These are phyloP conservation scores for Xanthostigma xanthostigma DNA, from an alignment of 2,888 invertebrate species.

Conservation along the genomic window DNA sequence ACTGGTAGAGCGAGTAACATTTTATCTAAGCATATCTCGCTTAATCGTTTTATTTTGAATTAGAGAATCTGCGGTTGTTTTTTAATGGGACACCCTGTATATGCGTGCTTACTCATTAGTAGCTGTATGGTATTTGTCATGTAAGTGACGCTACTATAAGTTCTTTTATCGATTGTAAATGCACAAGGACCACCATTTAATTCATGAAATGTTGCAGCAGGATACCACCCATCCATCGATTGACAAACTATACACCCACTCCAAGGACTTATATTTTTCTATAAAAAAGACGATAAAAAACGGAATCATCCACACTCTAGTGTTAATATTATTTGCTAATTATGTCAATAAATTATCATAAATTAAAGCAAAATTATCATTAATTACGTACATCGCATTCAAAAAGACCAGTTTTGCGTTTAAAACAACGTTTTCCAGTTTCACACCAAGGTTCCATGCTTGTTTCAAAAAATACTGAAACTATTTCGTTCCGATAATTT, in stretches of 20 bases:
- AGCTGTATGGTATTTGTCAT: slow-evolving; percentile 34
- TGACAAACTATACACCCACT: slow-evolving; percentile 56
- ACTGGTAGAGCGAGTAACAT: no score
- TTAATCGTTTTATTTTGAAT: no score
- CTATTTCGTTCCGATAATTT: slow-evolving; percentile 33
- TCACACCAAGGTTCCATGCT: slow-evolving; percentile 29
- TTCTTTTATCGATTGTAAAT: slow-evolving; percentile 25
- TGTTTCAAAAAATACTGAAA: slow-evolving; percentile 34
- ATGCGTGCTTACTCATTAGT: slow-evolving; percentile 29
- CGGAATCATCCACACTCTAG: no score
- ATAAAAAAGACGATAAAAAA: neutral
- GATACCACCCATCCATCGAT: slow-evolving; percentile 49
- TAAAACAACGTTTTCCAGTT: slow-evolving; percentile 38
- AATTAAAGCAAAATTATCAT: neutral
- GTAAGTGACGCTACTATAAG: slow-evolving; percentile 37
- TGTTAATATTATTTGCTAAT: no score
- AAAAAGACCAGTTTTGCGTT: slow-evolving; percentile 22
- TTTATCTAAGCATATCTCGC: no score
- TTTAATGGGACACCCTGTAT: no score
- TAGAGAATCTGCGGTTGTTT: no score
- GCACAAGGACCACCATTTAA: slow-evolving; percentile 36
- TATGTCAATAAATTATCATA: no score
- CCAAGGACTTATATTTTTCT: slow-evolving; percentile 29
- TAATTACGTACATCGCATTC: slow-evolving; percentile 27
- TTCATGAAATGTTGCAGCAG: slow-evolving; percentile 49